phyloP scores from a whole-genome alignment of 1,140 invertebrate species.

The Cherax quadricarinatus region DNA sequence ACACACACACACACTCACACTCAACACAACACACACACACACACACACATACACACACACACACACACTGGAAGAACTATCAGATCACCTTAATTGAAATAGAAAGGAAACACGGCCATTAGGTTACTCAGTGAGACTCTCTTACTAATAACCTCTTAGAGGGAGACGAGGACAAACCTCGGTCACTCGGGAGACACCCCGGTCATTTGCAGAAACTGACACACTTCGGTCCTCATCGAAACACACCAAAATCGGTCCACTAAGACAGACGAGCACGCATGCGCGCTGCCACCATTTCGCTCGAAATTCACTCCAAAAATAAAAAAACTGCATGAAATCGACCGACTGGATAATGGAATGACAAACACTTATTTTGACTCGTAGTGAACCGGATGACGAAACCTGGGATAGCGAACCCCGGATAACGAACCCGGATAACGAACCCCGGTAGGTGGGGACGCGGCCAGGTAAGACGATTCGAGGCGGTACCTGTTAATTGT shows the following conservation, averaged over 20 bases:
- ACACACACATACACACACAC: too few species aligned
- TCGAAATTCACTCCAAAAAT: neutral
- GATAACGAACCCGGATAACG: slow-evolving; percentile 10
- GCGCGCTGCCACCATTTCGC: neutral
- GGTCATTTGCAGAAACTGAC: too few species aligned
- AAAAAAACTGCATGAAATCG: slow-evolving; percentile 18
- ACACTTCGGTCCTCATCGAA: neutral
- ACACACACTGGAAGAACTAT: neutral
- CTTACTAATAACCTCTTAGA: too few species aligned
- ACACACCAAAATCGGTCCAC: slow-evolving; percentile 1
- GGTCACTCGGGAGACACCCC: too few species aligned
- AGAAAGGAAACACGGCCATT: neutral
- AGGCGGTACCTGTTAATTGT: slow-evolving; percentile 23
- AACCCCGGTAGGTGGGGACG: neutral
- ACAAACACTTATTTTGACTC: slow-evolving; percentile 47
- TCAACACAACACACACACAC: too few species aligned
- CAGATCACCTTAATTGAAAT: neutral
- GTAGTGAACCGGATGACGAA: neutral
- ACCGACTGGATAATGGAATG: slow-evolving; percentile 42
- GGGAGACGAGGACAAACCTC: too few species aligned
- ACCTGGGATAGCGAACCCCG: neutral
- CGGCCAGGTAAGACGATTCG: neutral
- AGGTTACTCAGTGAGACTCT: too few species aligned
- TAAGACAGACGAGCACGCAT: neutral
- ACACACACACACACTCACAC: too few species aligned